Percentiles rank a stretch among this genome's conserved stretches.
These are phyloP conservation scores for Ormyrus thymus DNA, from an alignment of 2,888 invertebrate species.

Conservation along the genomic window DNA sequence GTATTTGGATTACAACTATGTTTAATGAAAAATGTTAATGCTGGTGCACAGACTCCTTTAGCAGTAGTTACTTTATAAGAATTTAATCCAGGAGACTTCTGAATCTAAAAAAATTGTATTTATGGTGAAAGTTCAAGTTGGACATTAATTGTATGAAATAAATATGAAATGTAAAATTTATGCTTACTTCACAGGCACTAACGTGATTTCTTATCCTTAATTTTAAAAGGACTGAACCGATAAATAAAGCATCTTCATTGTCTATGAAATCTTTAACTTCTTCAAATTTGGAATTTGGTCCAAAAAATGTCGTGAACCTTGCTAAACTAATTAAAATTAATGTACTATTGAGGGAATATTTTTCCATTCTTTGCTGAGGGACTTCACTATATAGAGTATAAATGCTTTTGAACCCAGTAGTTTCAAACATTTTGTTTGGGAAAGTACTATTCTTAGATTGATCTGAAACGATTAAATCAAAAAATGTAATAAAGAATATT, in stretches of 20 bases:
- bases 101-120: slow-evolving; percentile 72
- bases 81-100: neutral
- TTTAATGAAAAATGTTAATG: slow-evolving; percentile 87
- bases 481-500: slow-evolving; percentile 20
- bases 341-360: slow-evolving; percentile 80
- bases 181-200: slow-evolving; percentile 28
- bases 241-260: slow-evolving; percentile 73
- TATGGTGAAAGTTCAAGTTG: neutral
- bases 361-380: slow-evolving; percentile 81
- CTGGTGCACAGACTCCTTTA: slow-evolving; percentile 73
- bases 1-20: slow-evolving; percentile 93
- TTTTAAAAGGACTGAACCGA: slow-evolving; percentile 80
- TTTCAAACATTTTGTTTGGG: slow-evolving; percentile 61
- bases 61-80: slow-evolving; percentile 17
- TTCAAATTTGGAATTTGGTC: slow-evolving; percentile 56
- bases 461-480: slow-evolving; percentile 13
- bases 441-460: slow-evolving; percentile 57
- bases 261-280: slow-evolving; percentile 68
- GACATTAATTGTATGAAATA: neutral
- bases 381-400: slow-evolving; percentile 81
- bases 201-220: slow-evolving; percentile 18
- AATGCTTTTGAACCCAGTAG: slow-evolving; percentile 70
- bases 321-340: slow-evolving; percentile 80
- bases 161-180: neutral
- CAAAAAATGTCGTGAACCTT: slow-evolving; percentile 78